Conservation (phyloP, 2,113 vertebrate genomes). For the Meles meles region DNA sequence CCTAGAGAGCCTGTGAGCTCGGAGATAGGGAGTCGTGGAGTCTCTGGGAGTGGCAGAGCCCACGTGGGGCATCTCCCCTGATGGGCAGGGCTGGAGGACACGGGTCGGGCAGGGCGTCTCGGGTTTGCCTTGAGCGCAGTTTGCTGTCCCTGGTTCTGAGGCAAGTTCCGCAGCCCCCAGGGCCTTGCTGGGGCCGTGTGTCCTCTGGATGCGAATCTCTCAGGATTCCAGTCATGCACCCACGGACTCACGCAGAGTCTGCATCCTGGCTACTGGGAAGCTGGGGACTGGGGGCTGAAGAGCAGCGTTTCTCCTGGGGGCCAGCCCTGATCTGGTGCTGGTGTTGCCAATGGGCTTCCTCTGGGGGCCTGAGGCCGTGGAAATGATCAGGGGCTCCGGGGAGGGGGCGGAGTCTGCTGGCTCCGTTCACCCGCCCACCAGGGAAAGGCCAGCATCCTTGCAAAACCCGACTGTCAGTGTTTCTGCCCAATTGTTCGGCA, state of each 20-base stretch:
- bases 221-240: too few species aligned
- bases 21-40: not conserved
- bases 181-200: not conserved
- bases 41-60: accelerated
- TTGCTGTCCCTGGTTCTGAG: not conserved
- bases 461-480: not conserved
- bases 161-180: not conserved
- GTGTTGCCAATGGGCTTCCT: not conserved
- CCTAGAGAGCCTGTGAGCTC: accelerated
- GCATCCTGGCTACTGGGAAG: not conserved
- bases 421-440: not conserved
- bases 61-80: not conserved
- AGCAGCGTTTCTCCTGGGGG: not conserved
- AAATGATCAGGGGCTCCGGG: not conserved
- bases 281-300: not conserved
- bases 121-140: not conserved
- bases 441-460: conserved; percentile 36
- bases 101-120: accelerated
- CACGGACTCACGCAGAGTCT: not conserved
- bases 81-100: not conserved
- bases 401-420: not conserved
- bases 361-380: too few species aligned
- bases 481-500: not conserved
- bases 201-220: not conserved
- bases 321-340: not conserved